phyloP scores from a whole-genome alignment of 2,888 invertebrate species.

The Polyommatus icarus region DNA sequence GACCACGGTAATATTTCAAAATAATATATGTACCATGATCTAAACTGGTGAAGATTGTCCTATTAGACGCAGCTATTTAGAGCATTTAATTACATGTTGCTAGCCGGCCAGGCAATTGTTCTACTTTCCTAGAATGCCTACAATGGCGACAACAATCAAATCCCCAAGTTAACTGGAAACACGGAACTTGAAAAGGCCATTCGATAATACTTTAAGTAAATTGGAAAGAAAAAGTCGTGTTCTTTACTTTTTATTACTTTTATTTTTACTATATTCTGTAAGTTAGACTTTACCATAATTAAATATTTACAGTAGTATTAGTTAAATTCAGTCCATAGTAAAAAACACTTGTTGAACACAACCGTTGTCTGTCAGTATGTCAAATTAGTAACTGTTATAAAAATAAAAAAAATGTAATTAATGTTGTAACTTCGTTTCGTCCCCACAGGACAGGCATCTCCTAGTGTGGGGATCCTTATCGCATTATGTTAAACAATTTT shows the following conservation, averaged over 20 bases:
- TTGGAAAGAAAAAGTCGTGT: conserved; percentile 13
- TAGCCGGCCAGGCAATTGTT: not conserved
- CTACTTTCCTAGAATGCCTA: conserved; percentile 1
- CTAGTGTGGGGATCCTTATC: no score
- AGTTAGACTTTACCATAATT: not conserved
- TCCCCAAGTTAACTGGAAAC: conserved; percentile 3
- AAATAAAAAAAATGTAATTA: no score
- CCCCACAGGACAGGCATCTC: no score
- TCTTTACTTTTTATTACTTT: not conserved
- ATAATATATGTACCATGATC: not conserved
- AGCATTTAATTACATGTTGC: conserved; percentile 15
- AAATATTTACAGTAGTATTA: not conserved
- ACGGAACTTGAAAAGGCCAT: conserved; percentile 3
- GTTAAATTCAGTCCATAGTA: no score
- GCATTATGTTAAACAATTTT: no score
- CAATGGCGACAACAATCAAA: conserved; percentile 1
- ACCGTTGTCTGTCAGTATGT: no score
- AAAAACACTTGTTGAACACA: no score
- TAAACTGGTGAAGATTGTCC: not conserved
- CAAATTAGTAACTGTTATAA: no score
- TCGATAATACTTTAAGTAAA: conserved; percentile 12
- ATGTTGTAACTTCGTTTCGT: no score
- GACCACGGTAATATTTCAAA: not conserved
- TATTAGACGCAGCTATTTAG: not conserved
- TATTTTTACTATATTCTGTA: not conserved